Percentiles rank a stretch among this genome's conserved stretches.
phyloP scores from a whole-genome alignment of 2,888 invertebrate species.

The Tromatobia lineatoria region DNA sequence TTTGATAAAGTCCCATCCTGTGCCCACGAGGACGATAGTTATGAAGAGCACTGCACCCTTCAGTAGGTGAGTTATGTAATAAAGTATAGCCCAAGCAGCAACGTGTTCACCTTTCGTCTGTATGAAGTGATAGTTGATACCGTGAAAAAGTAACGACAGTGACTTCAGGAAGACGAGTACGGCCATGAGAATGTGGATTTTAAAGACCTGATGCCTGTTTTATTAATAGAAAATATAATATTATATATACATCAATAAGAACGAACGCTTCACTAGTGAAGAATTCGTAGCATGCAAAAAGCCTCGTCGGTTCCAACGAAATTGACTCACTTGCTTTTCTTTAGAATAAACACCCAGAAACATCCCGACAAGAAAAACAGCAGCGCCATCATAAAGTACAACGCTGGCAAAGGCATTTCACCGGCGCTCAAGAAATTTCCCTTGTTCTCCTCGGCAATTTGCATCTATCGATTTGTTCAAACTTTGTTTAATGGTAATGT shows the following conservation, averaged over 20 bases:
- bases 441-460: slow-evolving; percentile 94
- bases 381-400: slow-evolving; percentile 97
- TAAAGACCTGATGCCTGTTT: slow-evolving; percentile 93
- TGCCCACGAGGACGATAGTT: slow-evolving; percentile 97
- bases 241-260: neutral
- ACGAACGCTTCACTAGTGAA: neutral
- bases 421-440: slow-evolving; percentile 97
- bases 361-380: slow-evolving; percentile 95
- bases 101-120: slow-evolving; percentile 96
- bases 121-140: slow-evolving; percentile 97
- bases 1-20: slow-evolving; percentile 99
- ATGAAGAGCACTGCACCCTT: slow-evolving; percentile 98
- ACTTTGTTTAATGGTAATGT: neutral
- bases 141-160: slow-evolving; percentile 97
- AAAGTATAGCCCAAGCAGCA: slow-evolving; percentile 98
- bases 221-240: neutral
- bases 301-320: neutral
- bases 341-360: slow-evolving; percentile 96
- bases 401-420: slow-evolving; percentile 96
- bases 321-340: slow-evolving; percentile 89
- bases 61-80: slow-evolving; percentile 98
- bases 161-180: slow-evolving; percentile 96
- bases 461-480: slow-evolving; percentile 87
- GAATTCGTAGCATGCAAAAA: neutral
- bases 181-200: slow-evolving; percentile 99